phyloP scores from a whole-genome alignment of 2,888 invertebrate genomes.

The Ecdyonurus torrentis region DNA sequence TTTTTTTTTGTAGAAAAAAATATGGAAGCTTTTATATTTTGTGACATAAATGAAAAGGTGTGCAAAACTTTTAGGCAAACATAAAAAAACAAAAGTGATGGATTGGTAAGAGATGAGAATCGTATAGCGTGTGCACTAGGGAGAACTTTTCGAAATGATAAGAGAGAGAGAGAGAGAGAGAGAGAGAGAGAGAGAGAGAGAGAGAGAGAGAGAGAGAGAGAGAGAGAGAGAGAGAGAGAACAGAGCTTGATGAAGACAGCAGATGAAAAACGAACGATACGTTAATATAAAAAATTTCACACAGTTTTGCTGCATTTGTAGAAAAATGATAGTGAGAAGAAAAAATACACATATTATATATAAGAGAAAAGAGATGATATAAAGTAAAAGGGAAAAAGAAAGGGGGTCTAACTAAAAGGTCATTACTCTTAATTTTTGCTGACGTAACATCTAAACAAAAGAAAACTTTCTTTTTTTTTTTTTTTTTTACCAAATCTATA shows the following conservation, averaged over 20 bases:
- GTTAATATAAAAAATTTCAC: neutral
- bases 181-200: neutral
- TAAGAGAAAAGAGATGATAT: neutral
- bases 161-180: no score
- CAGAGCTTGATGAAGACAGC: neutral
- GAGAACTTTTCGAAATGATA: no score
- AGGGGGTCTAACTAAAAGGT: neutral
- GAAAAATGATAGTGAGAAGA: neutral
- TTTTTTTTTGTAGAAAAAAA: no score
- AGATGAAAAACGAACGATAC: neutral
- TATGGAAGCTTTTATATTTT: no score
- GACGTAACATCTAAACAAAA: neutral
- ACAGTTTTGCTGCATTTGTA: neutral
- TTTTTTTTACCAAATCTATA: neutral
- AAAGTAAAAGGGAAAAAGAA: neutral
- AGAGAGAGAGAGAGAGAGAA: neutral
- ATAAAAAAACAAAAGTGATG: neutral
- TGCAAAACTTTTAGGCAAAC: neutral
- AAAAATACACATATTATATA: neutral
- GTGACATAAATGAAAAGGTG: no score
- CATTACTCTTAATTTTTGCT: slow-evolving; percentile 2
- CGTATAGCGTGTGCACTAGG: no score
- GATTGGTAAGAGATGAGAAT: neutral
- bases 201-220: neutral
- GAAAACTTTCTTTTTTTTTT: neutral